phyloP scores from a whole-genome alignment of 2,888 invertebrate species.

The Tetrapedia diversipes region DNA sequence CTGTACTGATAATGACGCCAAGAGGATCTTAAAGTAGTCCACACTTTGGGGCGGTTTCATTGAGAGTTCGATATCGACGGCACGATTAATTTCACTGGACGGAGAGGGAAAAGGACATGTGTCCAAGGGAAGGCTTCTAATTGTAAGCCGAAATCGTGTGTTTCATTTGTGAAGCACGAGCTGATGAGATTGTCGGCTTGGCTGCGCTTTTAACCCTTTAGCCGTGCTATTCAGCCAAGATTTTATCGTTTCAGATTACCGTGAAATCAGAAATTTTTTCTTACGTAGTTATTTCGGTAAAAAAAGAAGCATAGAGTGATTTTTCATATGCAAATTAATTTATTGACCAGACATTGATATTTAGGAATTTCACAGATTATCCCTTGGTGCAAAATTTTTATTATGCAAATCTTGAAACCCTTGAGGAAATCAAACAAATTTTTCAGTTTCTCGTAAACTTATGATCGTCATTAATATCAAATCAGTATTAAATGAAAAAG shows the following conservation, averaged over 20 bases:
- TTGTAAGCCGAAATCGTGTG: slow-evolving; percentile 41
- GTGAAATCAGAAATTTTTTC: not conserved
- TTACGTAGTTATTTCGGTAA: too few species aligned
- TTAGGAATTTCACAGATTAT: too few species aligned
- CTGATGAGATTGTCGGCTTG: slow-evolving; percentile 28
- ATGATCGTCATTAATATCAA: too few species aligned
- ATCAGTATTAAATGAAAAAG: too few species aligned
- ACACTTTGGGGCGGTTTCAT: not conserved
- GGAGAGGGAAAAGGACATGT: slow-evolving; percentile 32
- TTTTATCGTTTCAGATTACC: not conserved
- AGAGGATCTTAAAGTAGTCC: not conserved
- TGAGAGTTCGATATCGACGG: slow-evolving; percentile 15
- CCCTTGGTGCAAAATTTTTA: too few species aligned
- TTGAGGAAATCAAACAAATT: too few species aligned
- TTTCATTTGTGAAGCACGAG: slow-evolving; percentile 27
- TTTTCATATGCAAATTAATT: too few species aligned
- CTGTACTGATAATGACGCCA: slow-evolving; percentile 12
- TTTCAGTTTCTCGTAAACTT: too few species aligned
- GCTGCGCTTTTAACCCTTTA: slow-evolving; percentile 50
- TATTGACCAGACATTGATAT: too few species aligned
- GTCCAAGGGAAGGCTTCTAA: slow-evolving; percentile 42
- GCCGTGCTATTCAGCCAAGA: not conserved
- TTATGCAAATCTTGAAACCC: too few species aligned
- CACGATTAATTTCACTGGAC: slow-evolving; percentile 24
- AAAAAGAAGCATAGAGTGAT: too few species aligned